A percentile compares a stretch with the other conserved stretches of the same genome.
phyloP scores from a whole-genome alignment of 2,113 vertebrate species.

The Alethe castanea region DNA sequence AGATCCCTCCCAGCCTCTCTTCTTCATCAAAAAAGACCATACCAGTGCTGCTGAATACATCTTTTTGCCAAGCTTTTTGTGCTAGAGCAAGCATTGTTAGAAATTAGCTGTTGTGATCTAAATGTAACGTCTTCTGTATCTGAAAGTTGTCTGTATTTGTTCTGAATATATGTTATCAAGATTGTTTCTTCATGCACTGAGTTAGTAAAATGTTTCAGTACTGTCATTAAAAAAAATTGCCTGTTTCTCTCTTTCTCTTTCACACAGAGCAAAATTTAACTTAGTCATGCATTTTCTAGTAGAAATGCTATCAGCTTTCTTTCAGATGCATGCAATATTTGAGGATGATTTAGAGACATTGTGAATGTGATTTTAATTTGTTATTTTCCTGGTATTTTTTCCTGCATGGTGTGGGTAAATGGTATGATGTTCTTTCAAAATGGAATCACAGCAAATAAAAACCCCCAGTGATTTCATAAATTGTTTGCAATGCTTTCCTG shows the following conservation, averaged over 20 bases:
- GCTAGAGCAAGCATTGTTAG: conserved; percentile 56
- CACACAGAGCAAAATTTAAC: conserved; percentile 47
- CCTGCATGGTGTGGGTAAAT: conserved; percentile 88
- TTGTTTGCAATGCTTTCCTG: conserved; percentile 59
- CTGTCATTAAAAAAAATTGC: conserved; percentile 68
- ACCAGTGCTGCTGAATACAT: conserved; percentile 37
- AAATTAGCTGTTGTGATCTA: conserved; percentile 78
- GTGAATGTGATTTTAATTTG: conserved; percentile 78
- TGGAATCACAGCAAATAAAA: conserved; percentile 91
- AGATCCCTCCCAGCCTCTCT: not conserved
- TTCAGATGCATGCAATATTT: conserved; percentile 80
- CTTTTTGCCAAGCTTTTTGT: conserved; percentile 52
- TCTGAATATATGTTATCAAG: conserved; percentile 58
- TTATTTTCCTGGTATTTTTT: conserved; percentile 80
- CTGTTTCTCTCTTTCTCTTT: conserved; percentile 56
- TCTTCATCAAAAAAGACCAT: conserved; percentile 25
- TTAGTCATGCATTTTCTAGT: conserved; percentile 74
- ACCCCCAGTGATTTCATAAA: conserved; percentile 85
- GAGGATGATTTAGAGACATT: conserved; percentile 72
- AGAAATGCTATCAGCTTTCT: conserved; percentile 63
- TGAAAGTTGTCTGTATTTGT: conserved; percentile 72
- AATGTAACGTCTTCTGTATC: conserved; percentile 77
- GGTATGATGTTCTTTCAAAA: conserved; percentile 83
- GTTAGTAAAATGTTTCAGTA: conserved; percentile 76
- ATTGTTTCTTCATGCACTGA: conserved; percentile 63